Conservation (phyloP, 2,797 vertebrate species). For the Petrocephalus schoutedeni region DNA sequence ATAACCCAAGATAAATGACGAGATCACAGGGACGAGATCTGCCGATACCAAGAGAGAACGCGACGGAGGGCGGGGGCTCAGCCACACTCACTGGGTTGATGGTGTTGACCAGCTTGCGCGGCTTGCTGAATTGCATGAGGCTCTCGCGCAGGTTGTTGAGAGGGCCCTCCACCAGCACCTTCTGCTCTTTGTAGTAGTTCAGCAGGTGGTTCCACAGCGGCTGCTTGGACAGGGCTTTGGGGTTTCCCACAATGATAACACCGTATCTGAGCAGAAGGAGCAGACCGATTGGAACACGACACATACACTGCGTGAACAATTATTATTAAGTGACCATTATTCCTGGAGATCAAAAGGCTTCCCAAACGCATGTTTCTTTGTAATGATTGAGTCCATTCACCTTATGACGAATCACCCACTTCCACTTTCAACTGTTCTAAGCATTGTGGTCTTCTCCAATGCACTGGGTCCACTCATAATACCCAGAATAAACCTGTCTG, state of each 20-base stretch:
- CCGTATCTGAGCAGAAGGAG: constrained; percentile 70
- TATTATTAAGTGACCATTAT: neutral
- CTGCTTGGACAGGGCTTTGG: constrained; percentile 94
- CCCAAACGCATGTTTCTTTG: neutral
- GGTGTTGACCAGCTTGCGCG: constrained; percentile 94
- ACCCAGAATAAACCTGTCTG: neutral
- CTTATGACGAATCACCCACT: neutral
- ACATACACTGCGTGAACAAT: neutral
- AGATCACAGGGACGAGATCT: neutral
- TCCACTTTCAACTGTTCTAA: neutral
- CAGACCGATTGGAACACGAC: neutral
- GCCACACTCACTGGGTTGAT: constrained; percentile 87
- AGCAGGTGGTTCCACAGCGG: constrained; percentile 97
- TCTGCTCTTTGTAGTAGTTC: constrained; percentile 99
- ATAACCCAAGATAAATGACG: neutral
- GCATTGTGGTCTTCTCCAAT: neutral
- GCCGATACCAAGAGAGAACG: neutral
- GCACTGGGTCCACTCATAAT: neutral
- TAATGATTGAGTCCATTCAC: neutral
- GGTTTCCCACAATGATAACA: constrained; percentile 97
- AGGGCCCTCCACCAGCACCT: constrained; percentile 93
- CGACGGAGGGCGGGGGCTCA: neutral
- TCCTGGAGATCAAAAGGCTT: neutral
- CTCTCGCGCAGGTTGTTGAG: constrained; percentile 96
- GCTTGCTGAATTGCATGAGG: constrained; percentile 99